Conservation (phyloP, 2,797 vertebrate genomes). For the Mus spretus region DNA sequence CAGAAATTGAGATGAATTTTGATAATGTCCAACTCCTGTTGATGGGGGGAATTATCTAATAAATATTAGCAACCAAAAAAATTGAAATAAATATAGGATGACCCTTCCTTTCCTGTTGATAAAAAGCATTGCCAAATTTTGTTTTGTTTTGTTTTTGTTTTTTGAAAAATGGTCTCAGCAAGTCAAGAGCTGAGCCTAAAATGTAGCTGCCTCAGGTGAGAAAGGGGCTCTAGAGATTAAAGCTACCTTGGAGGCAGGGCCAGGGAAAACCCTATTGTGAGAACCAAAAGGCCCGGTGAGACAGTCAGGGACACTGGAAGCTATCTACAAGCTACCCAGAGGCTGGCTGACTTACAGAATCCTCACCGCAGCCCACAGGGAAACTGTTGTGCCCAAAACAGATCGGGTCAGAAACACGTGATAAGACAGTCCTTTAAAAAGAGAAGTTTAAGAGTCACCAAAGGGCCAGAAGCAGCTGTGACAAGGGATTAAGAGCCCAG, state of each 20-base stretch:
- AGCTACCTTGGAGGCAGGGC: background rate
- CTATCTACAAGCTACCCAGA: background rate
- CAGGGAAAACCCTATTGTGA: background rate
- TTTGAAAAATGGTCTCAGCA: background rate
- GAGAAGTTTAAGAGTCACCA: conserved; percentile 51
- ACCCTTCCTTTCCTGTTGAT: background rate
- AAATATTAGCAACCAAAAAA: conserved; percentile 1
- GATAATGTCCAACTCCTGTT: conserved; percentile 2
- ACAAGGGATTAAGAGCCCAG: conserved; percentile 59
- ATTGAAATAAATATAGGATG: conserved; percentile 44
- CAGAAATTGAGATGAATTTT: conserved; percentile 49
- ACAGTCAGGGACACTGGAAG: background rate
- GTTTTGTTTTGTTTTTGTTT: background rate
- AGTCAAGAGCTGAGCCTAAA: background rate
- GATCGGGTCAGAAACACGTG: conserved; percentile 71
- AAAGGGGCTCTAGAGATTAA: background rate
- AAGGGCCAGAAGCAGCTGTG: conserved; percentile 49
- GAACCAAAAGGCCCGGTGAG: background rate
- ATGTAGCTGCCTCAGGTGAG: background rate
- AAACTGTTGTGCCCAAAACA: background rate
- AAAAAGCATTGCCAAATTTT: background rate
- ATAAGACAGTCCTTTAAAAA: conserved; percentile 66
- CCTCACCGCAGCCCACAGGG: conserved; percentile 32
- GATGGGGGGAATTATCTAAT: background rate
- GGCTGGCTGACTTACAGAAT: background rate